Evolutionary conservation across 2,113 vertebrate genomes (phyloP).

Genomic region (Urocynchramus pylzowi): DNA sequence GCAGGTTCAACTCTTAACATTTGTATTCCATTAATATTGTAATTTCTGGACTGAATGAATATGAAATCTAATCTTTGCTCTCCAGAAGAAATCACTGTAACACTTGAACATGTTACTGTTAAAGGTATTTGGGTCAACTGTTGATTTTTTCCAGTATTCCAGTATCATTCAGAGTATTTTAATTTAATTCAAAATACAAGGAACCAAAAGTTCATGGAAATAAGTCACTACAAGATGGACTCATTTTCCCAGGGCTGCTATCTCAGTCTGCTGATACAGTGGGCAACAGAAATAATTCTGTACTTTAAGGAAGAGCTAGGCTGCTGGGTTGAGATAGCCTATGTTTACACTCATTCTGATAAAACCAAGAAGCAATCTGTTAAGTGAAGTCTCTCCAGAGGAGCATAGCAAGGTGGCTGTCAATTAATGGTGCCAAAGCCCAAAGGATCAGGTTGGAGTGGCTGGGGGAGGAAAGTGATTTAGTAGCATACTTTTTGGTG

Average conservation of each 20-base stretch:
- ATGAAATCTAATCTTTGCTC: constrained; percentile 22
- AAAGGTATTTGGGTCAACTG: constrained; percentile 15
- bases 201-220: background rate
- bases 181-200: constrained; percentile 41
- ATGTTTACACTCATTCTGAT: background rate
- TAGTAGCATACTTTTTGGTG: background rate
- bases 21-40: background rate
- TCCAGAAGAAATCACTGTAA: background rate
- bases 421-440: background rate
- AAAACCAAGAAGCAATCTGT: background rate
- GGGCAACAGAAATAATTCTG: background rate
- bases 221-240: background rate
- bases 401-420: background rate
- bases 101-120: background rate
- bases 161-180: constrained; percentile 41
- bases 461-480: background rate
- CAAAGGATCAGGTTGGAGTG: background rate
- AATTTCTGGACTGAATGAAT: constrained; percentile 1
- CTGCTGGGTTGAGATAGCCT: background rate
- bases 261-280: background rate
- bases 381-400: background rate
- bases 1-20: background rate
- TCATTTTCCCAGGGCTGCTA: background rate
- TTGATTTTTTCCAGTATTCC: constrained; percentile 15
- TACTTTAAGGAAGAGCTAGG: background rate